Base-by-base conservation (phyloP, 2,888 invertebrate species). In the Drosophila diplacantha region DNA sequence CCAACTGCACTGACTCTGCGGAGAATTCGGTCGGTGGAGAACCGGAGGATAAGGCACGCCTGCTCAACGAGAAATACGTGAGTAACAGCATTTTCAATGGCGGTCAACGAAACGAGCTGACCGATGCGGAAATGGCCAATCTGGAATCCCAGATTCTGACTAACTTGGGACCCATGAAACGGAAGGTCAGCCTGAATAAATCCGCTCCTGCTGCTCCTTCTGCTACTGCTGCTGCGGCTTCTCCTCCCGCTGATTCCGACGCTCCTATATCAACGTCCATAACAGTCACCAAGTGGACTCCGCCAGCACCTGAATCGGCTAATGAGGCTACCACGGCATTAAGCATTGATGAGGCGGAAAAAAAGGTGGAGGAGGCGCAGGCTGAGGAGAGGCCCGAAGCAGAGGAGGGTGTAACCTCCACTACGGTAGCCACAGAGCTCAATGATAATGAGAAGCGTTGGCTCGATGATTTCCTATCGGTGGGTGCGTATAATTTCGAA, bases 1-100 rank as follows among this genome's bases (percentile, higher is more conserved):
- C 93, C 73, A 93, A 93, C 79, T 93, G 93, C 81, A 93, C 92
- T 2, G 86, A 88, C 47, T 88, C 90, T 50, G 72, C 69, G 16
- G 74, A 61, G 4, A 81, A 81, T 54, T 57, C 73, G 5, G 16
- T 71, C 39, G 22, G 47, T 39, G 63, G 62, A 12, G 73, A 76
- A 22, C 37, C 70, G 41, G 71, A 70, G 12, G 75, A 71, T 50
- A 75, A 73, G 2, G 63, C 70, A 5, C 81, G 74, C 41, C 73
- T 66, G 8, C 70, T 85, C 7, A 85, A 86, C 58, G 83, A 86
- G 44, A 85, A 87, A 73, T 87, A 87, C 73, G 79, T 82, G 64
- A 83, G 79, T 64, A 88, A 88, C 77, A 81, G 81, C 32, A 59
- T 86, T 52, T 88, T 87, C 76, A 85, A 83, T 72, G 86, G 83